A percentile compares a stretch with the other conserved stretches of the same genome.
Conservation (phyloP, 2,888 invertebrate genomes). For the Drosophila nr. fundita region DNA sequence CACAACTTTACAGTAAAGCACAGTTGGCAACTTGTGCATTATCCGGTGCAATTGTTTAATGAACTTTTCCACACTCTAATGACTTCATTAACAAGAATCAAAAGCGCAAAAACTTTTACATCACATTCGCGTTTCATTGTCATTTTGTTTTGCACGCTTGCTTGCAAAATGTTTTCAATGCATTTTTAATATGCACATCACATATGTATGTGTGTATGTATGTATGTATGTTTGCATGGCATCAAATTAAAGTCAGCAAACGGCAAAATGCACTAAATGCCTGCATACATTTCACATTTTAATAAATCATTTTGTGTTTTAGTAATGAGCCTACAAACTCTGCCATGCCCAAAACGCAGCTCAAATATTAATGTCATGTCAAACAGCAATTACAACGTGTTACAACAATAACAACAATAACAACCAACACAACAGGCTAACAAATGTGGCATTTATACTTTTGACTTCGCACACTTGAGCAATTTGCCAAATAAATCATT, state of each 20-base stretch:
- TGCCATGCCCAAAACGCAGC: conserved; percentile 31
- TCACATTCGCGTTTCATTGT: conserved; percentile 21
- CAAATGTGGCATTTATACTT: conserved; percentile 64
- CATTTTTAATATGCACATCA: conserved; percentile 43
- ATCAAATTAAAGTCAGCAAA: conserved; percentile 33
- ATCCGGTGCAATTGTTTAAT: conserved; percentile 76
- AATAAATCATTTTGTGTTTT: conserved; percentile 75
- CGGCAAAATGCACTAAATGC: conserved; percentile 45
- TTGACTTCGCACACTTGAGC: conserved; percentile 68
- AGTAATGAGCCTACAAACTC: conserved; percentile 59
- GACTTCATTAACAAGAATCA: conserved; percentile 70
- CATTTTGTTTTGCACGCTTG: conserved; percentile 21
- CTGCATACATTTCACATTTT: conserved; percentile 64
- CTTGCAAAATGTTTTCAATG: conserved; percentile 50
- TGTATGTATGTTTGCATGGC: neutral
- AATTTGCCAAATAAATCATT: conserved; percentile 79
- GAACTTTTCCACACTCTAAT: conserved; percentile 76
- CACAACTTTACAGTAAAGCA: conserved; percentile 6
- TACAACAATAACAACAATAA: conserved; percentile 38
- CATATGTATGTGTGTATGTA: neutral
- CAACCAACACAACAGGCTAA: conserved; percentile 38
- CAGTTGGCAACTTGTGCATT: conserved; percentile 58
- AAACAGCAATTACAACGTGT: conserved; percentile 78
- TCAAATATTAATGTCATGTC: conserved; percentile 80
- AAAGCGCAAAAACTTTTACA: conserved; percentile 47